Evolutionary conservation across 2,113 vertebrate genomes (phyloP), one percentile per base, ranked within the genome.

Genomic region (Numenius arquata): DNA sequence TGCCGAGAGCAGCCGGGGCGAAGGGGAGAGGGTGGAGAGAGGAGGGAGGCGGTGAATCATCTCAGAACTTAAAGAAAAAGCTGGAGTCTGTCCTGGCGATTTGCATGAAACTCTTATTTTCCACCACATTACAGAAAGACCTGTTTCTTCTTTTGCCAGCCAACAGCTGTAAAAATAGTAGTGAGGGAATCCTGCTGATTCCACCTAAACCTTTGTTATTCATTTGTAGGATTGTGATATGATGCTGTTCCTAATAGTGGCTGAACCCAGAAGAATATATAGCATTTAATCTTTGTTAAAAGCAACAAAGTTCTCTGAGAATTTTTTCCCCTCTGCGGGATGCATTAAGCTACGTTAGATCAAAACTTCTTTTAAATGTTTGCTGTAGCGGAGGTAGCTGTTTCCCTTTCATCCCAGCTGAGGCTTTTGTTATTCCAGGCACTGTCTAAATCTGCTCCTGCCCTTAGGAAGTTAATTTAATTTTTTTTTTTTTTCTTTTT

Each of bases 401-500:
- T 26, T 67, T 56, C 30, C 34, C 58, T 96, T 91, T 94, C 74
- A 90, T 79, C 88, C 63, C 63, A 81, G 56, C 70, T 27, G 74
- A 91, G 71, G 70, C 75, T 90, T 83, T 93, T 95, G 82, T 95
- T 90, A 74, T 88, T 93, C 63, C 9, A 50, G 55, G 83, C 89
- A n/a, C 83, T 41, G 66, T 56, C 89, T 90, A 43, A 88, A 65
- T 85, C 92, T 92, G 40, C 53, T 89, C 67, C 88, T 95, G 67
- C 82, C 73, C 85, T 90, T 61, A 90, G 92, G 79, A 88, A 58
- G 58, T 55, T 76, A 6, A 71, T 82, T 88, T 68, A 45, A 59
- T 29, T 67, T 91, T 72, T 21, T 72, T 21, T 72, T 93, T 75
- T 63, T 70, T 50, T 18, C 15, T 77, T 70, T 80, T 75, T 43